These are phyloP conservation scores for Drosophila melanogaster DNA, from an alignment of 1,140 invertebrate species.

Conservation along the genomic window DNA sequence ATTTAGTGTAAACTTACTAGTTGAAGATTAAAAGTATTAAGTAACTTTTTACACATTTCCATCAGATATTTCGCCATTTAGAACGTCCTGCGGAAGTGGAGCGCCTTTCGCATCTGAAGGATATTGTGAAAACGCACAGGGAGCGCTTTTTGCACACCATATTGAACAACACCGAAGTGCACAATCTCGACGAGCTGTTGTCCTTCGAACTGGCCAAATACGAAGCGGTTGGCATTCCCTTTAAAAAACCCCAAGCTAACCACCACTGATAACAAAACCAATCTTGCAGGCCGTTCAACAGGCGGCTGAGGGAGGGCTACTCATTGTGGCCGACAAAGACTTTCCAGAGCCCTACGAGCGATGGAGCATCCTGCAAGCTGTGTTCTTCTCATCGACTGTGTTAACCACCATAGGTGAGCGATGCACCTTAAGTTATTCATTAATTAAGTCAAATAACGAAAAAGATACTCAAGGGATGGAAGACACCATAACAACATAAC, in stretches of 20 bases:
- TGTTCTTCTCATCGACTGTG: constrained; percentile 94
- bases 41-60: neutral
- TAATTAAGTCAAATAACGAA: no score
- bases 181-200: constrained; percentile 86
- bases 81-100: constrained; percentile 90
- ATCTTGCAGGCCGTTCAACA: constrained; percentile 86
- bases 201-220: constrained; percentile 87
- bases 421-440: no score
- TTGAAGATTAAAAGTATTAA: neutral
- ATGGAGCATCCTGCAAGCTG: constrained; percentile 91
- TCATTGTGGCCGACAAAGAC: constrained; percentile 86
- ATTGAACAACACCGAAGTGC: constrained; percentile 87
- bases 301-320: constrained; percentile 87
- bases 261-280: no score
- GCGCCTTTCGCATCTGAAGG: constrained; percentile 86
- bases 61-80: constrained; percentile 89
- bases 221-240: constrained; percentile 85
- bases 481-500: no score
- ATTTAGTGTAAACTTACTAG: neutral
- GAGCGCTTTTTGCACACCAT: constrained; percentile 86
- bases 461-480: no score
- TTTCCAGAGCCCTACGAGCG: constrained; percentile 87
- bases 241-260: no score
- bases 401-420: constrained; percentile 92
- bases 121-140: constrained; percentile 85